Evolutionary conservation across 1,140 invertebrate species (phyloP).

Genomic region (Drosophila melanica): DNA sequence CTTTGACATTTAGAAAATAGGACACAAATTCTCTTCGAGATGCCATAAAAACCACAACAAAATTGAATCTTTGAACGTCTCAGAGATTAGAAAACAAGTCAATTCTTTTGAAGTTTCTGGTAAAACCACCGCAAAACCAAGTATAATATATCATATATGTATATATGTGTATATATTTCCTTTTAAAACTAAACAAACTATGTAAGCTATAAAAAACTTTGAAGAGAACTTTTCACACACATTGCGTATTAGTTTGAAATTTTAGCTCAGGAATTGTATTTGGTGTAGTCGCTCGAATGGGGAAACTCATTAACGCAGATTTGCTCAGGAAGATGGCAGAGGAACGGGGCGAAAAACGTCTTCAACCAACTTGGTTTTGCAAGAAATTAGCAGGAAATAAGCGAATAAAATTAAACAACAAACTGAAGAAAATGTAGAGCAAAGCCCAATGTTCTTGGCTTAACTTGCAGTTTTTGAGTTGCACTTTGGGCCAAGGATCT

Average conservation of each 20-base stretch:
- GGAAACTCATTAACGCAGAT: constrained; percentile 69
- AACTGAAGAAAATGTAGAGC: constrained; percentile 28
- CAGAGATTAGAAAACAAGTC: background rate
- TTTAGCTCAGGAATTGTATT: constrained; percentile 27
- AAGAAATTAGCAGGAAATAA: constrained; percentile 75
- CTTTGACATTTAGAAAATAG: no score
- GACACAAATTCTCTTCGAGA: no score
- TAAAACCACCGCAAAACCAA: constrained; percentile 1
- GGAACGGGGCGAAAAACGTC: constrained; percentile 18
- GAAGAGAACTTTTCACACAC: constrained; percentile 1
- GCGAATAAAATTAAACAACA: constrained; percentile 57
- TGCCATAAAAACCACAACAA: background rate
- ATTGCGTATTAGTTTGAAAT: constrained; percentile 40
- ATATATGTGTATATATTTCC: background rate
- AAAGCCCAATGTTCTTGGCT: constrained; percentile 15
- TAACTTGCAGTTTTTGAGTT: constrained; percentile 44
- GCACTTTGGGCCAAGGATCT: constrained; percentile 47
- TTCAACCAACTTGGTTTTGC: constrained; percentile 61
- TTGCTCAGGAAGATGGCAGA: constrained; percentile 8
- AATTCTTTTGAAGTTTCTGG: background rate
- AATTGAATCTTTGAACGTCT: background rate
- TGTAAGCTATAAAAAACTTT: constrained; percentile 1
- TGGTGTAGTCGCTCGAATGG: constrained; percentile 30
- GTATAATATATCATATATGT: constrained; percentile 10
- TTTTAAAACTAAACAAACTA: constrained; percentile 2